phyloP scores from a whole-genome alignment of 2,113 vertebrate species.

The Arizona elegans region DNA sequence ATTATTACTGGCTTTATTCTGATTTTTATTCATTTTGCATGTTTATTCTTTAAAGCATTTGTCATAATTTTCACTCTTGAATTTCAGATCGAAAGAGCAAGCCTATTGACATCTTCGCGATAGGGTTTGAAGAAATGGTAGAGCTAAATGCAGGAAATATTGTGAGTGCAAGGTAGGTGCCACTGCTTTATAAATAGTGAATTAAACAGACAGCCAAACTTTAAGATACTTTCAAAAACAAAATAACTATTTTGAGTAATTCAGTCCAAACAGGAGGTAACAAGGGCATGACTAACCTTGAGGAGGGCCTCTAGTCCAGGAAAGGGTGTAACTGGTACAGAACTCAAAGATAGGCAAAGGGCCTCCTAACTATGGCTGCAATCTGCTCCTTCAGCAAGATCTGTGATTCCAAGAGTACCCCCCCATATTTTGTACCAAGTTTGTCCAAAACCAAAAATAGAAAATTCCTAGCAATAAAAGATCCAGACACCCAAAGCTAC shows the following conservation, averaged over 20 bases:
- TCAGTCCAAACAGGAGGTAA: background rate
- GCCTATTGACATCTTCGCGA: slow-evolving; percentile 93
- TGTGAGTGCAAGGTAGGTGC: slow-evolving; percentile 89
- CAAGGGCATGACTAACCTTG: too few species aligned
- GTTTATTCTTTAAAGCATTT: background rate
- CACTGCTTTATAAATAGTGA: background rate
- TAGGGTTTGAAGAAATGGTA: slow-evolving; percentile 99
- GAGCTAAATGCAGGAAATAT: slow-evolving; percentile 98
- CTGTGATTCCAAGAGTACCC: background rate
- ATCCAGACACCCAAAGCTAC: background rate
- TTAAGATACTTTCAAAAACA: background rate
- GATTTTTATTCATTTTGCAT: background rate
- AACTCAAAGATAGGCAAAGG: background rate
- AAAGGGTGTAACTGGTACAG: background rate
- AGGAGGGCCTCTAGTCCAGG: too few species aligned
- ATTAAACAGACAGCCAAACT: background rate
- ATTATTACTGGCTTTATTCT: background rate
- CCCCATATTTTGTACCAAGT: background rate
- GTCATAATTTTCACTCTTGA: slow-evolving; percentile 33
- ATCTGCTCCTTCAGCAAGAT: background rate
- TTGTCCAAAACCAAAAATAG: background rate
- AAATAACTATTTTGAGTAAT: background rate
- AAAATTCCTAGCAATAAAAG: background rate
- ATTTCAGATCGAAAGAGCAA: slow-evolving; percentile 83
- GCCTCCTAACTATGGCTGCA: background rate